These are phyloP conservation scores for Oncorhynchus gorbuscha DNA, from an alignment of 2,113 vertebrate genomes.

Conservation along the genomic window DNA sequence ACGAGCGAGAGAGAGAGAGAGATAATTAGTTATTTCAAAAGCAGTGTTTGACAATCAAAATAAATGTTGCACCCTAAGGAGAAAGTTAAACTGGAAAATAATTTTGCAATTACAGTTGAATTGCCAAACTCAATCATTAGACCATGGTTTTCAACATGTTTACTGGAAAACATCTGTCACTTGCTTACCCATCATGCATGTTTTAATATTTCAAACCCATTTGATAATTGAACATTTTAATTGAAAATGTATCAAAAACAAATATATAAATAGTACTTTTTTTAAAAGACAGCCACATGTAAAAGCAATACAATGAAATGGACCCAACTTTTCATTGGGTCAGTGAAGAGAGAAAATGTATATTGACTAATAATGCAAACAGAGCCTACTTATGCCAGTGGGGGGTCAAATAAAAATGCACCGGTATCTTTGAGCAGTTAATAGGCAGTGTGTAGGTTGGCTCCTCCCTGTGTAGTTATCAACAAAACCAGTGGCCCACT, in stretches of 20 bases:
- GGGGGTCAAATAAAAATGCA: not conserved
- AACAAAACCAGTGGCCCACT: not conserved
- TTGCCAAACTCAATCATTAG: slow-evolving; percentile 19
- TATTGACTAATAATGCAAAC: slow-evolving; percentile 16
- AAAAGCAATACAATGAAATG: slow-evolving; percentile 21
- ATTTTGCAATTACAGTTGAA: slow-evolving; percentile 15
- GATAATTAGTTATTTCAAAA: slow-evolving; percentile 28
- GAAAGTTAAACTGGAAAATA: not conserved
- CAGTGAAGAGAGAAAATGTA: not conserved
- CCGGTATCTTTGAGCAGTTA: slow-evolving; percentile 12
- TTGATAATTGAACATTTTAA: slow-evolving; percentile 6
- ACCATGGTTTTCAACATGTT: slow-evolving; percentile 5
- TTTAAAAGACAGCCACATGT: not conserved
- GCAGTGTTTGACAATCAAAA: slow-evolving; percentile 18
- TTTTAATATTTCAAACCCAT: slow-evolving; percentile 23
- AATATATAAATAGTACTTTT: not conserved
- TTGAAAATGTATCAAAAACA: slow-evolving; percentile 3
- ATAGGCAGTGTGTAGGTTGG: slow-evolving; percentile 4
- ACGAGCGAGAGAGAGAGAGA: slow-evolving; percentile 10
- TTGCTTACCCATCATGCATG: slow-evolving; percentile 12
- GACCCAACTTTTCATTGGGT: slow-evolving; percentile 4
- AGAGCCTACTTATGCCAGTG: slow-evolving; percentile 10
- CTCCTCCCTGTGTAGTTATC: not conserved
- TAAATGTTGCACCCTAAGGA: not conserved
- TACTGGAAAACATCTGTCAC: not conserved